A percentile compares a stretch with the other conserved stretches of the same genome.
phyloP scores from a whole-genome alignment of 2,888 invertebrate genomes.

The Schizaphis graminum region DNA sequence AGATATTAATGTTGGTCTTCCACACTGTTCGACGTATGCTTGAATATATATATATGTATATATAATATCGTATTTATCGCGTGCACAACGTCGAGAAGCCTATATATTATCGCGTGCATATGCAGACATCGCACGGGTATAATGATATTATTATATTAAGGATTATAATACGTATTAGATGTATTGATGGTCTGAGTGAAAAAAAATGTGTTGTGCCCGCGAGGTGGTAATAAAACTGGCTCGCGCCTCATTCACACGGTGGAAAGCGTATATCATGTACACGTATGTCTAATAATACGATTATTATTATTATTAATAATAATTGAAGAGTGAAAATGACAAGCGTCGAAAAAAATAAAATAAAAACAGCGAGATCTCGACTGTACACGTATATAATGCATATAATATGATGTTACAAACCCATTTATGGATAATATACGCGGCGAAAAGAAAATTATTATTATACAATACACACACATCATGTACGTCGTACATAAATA shows the following conservation, averaged over 20 bases:
- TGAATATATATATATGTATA: neutral
- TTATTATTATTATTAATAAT: neutral
- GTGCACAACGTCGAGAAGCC: neutral
- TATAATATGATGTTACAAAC: neutral
- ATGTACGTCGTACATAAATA: neutral
- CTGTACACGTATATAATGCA: neutral
- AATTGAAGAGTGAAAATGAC: conserved; percentile 16
- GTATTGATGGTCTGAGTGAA: neutral
- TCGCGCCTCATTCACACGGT: neutral
- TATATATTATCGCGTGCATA: neutral
- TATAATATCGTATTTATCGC: neutral
- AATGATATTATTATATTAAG: neutral
- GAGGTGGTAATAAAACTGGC: neutral
- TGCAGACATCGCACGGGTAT: neutral
- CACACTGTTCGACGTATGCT: neutral
- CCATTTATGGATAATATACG: neutral
- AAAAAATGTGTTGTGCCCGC: neutral
- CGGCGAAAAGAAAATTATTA: neutral
- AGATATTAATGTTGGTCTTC: neutral
- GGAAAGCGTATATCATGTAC: conserved; percentile 1
- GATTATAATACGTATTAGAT: neutral
- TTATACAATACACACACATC: neutral
- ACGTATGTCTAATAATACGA: conserved; percentile 1
- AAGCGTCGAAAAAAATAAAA: neutral
- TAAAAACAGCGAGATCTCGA: neutral